These are phyloP conservation scores for Drosophila niveifrons DNA, from an alignment of 2,888 invertebrate species.

Conservation along the genomic window DNA sequence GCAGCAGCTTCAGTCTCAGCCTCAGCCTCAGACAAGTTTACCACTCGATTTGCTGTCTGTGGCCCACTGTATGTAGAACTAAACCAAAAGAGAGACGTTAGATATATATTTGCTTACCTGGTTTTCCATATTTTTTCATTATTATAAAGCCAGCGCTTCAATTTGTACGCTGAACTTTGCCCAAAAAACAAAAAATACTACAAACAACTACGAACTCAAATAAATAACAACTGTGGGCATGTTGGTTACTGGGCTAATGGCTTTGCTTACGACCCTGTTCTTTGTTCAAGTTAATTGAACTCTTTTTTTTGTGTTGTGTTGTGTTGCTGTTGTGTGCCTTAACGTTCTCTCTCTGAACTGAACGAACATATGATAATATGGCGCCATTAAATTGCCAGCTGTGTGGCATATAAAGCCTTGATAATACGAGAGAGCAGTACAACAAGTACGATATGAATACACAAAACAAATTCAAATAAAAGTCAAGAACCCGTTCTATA, in stretches of 20 bases:
- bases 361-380: slow-evolving; percentile 37
- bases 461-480: slow-evolving; percentile 29
- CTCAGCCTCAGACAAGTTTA: slow-evolving; percentile 61
- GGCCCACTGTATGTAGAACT: slow-evolving; percentile 56
- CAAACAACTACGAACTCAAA: slow-evolving; percentile 13
- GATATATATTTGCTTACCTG: slow-evolving; percentile 21
- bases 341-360: slow-evolving; percentile 17
- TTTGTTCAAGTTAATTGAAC: slow-evolving; percentile 76
- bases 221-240: slow-evolving; percentile 53
- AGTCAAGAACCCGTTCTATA: slow-evolving; percentile 41
- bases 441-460: slow-evolving; percentile 30
- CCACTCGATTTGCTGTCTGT: slow-evolving; percentile 21
- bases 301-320: slow-evolving; percentile 34
- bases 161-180: slow-evolving; percentile 53
- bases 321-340: not conserved
- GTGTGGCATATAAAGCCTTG: slow-evolving; percentile 47
- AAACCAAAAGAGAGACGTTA: slow-evolving; percentile 33
- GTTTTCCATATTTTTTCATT: slow-evolving; percentile 37
- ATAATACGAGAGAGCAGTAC: slow-evolving; percentile 35
- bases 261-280: slow-evolving; percentile 72
- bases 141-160: slow-evolving; percentile 33
- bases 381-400: slow-evolving; percentile 46
- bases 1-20: slow-evolving; percentile 40
- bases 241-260: slow-evolving; percentile 80
- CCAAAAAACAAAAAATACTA: slow-evolving; percentile 25